A percentile compares a stretch with the other conserved stretches of the same genome.
Evolutionary conservation across 2,113 vertebrate genomes (phyloP).

Genomic region (Apus apus): DNA sequence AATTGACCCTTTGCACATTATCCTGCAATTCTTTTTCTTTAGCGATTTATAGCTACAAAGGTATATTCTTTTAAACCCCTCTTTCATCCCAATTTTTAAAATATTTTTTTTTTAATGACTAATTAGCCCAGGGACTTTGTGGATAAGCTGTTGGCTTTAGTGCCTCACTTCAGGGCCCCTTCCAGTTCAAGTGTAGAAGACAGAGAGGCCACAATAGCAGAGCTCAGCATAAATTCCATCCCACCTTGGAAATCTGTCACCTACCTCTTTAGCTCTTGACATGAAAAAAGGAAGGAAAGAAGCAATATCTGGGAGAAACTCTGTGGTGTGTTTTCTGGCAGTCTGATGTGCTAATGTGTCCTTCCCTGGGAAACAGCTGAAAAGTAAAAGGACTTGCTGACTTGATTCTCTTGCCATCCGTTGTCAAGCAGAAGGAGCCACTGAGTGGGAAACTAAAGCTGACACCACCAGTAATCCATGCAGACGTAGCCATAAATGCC

Average conservation of each 20-base stretch:
- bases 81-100: slow-evolving; percentile 28
- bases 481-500: background rate
- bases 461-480: background rate
- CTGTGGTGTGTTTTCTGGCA: background rate
- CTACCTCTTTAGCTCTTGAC: background rate
- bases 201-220: background rate
- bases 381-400: background rate
- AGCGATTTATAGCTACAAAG: slow-evolving; percentile 24
- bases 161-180: background rate
- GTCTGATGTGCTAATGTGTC: background rate
- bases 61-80: slow-evolving; percentile 27
- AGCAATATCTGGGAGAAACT: slow-evolving; percentile 2
- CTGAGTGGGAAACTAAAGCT: background rate
- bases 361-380: background rate
- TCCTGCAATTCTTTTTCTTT: background rate
- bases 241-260: background rate
- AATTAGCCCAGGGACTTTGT: slow-evolving; percentile 24
- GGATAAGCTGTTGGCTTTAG: slow-evolving; percentile 18
- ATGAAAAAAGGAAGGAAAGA: slow-evolving; percentile 7
- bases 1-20: background rate
- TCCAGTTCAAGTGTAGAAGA: background rate
- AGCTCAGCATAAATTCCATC: background rate
- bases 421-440: background rate
- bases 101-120: background rate
- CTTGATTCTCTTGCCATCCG: background rate